phyloP scores from a whole-genome alignment of 2,113 vertebrate species.

The Bombycilla garrulus region DNA sequence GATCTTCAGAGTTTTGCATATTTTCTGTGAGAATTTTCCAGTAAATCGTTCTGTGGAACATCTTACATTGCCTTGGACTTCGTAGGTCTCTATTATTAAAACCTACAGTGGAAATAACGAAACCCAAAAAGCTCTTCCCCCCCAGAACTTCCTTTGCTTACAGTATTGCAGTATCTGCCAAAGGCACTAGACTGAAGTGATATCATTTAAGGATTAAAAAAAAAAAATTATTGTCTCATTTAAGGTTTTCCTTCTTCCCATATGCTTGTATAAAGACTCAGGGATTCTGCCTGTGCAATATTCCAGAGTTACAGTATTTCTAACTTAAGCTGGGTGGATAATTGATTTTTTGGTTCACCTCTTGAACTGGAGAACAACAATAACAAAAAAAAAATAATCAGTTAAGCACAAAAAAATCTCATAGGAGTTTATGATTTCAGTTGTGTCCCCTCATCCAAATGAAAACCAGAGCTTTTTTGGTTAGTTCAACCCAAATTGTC shows the following conservation, averaged over 20 bases:
- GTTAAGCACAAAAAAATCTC: background rate
- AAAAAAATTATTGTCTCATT: background rate
- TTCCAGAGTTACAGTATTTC: background rate
- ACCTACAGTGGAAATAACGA: conserved; percentile 47
- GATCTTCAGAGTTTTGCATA: conserved; percentile 30
- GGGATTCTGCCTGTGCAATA: background rate
- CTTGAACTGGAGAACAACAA: background rate
- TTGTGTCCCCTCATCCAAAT: background rate
- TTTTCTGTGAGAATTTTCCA: conserved; percentile 63
- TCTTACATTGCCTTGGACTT: conserved; percentile 56
- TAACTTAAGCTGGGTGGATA: background rate
- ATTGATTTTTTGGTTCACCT: conserved; percentile 25
- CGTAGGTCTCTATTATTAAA: conserved; percentile 50
- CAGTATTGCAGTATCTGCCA: background rate
- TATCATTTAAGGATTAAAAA: background rate
- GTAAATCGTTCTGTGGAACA: conserved; percentile 47
- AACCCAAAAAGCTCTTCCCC: background rate
- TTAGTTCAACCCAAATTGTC: background rate
- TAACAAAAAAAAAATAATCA: background rate
- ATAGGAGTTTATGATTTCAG: background rate
- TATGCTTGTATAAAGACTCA: background rate
- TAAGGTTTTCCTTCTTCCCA: background rate
- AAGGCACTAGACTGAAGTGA: background rate
- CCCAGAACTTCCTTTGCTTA: conserved; percentile 4
- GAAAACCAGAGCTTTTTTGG: background rate